Evolutionary conservation across 1,140 invertebrate species (phyloP).

Genomic region (Ips typographus): DNA sequence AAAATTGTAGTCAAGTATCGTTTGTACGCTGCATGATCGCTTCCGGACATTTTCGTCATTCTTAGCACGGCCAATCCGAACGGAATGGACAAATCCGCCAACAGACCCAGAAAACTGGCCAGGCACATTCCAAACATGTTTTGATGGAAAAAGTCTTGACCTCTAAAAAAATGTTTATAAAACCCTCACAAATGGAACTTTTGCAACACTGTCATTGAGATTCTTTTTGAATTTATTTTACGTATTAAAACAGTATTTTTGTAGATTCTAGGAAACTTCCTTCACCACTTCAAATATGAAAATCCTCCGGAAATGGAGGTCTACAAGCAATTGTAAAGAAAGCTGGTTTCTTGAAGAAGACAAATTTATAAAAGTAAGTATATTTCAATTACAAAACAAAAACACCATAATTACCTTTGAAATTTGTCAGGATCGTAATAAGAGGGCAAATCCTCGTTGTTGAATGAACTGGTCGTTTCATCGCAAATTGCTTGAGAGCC

Average conservation of each 20-base stretch:
- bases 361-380: too few species aligned
- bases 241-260: too few species aligned
- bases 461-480: conserved; percentile 36
- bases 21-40: conserved; percentile 65
- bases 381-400: too few species aligned
- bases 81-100: conserved; percentile 63
- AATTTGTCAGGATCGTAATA: conserved; percentile 54
- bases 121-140: conserved; percentile 62
- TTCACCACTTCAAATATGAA: too few species aligned
- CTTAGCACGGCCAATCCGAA: conserved; percentile 65
- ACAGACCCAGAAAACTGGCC: conserved; percentile 63
- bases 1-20: conserved; percentile 74
- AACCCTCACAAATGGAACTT: too few species aligned
- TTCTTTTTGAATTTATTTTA: too few species aligned
- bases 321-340: too few species aligned
- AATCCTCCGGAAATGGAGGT: too few species aligned
- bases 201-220: too few species aligned
- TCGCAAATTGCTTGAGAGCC: conserved; percentile 39
- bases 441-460: conserved; percentile 51
- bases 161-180: conserved; percentile 55
- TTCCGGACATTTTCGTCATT: conserved; percentile 65
- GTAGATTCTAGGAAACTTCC: too few species aligned
- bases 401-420: too few species aligned
- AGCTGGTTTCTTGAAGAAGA: too few species aligned
- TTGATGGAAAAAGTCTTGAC: conserved; percentile 64